phyloP scores from a whole-genome alignment of 53 echinoderm and acorn worm genomes.

The Actinopyga echinites region DNA sequence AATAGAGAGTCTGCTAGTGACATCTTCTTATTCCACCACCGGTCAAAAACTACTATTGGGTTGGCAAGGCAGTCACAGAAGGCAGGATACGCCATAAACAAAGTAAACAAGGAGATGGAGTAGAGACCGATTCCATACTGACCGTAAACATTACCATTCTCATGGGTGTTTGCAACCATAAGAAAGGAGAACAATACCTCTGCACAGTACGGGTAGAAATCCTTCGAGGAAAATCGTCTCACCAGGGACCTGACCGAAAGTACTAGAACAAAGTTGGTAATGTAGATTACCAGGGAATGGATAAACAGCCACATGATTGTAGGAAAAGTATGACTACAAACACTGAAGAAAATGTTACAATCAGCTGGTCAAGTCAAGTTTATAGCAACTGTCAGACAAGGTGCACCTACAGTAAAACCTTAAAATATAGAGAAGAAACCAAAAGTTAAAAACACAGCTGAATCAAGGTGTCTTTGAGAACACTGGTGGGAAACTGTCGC shows the following conservation, averaged over 20 bases:
- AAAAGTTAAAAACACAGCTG: no score
- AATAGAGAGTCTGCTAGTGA: constrained; percentile 50
- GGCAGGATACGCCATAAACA: constrained; percentile 65
- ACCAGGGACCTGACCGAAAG: constrained; percentile 43
- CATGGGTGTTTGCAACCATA: constrained; percentile 48
- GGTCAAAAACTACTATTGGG: constrained; percentile 73
- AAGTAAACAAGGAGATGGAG: constrained; percentile 59
- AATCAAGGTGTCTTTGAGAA: no score
- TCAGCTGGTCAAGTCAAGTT: no score
- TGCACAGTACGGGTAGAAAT: constrained; percentile 52
- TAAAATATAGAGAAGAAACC: no score
- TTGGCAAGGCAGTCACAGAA: constrained; percentile 77
- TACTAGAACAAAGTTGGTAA: constrained; percentile 54
- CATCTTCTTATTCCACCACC: constrained; percentile 61
- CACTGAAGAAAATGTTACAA: no score
- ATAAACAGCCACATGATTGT: constrained; percentile 32
- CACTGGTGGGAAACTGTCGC: no score
- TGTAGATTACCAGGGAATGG: constrained; percentile 42
- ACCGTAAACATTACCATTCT: constrained; percentile 62
- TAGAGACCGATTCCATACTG: constrained; percentile 60
- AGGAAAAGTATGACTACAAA: not conserved
- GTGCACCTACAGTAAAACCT: no score
- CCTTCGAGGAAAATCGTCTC: constrained; percentile 35
- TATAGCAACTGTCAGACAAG: no score
- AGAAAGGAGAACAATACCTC: constrained; percentile 28